Conservation (phyloP, 2,797 vertebrate genomes). For the Ambastaia sidthimunki region DNA sequence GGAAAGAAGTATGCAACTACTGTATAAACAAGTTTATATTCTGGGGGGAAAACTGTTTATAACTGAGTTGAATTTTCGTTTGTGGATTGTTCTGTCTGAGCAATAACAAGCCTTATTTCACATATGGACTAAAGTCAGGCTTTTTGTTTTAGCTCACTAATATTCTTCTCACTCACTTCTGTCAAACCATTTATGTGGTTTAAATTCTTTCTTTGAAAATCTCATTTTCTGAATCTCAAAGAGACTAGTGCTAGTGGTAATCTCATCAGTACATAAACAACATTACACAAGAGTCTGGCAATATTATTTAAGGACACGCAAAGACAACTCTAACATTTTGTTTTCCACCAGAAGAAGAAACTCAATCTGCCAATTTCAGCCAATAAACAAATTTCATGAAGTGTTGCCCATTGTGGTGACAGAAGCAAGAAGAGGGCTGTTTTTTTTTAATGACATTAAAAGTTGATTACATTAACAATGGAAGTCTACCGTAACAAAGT, state of each 20-base stretch:
- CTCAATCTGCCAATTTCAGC: conserved; percentile 24
- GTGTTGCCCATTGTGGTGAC: background rate
- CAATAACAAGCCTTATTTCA: too few species aligned
- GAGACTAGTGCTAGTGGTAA: conserved; percentile 43
- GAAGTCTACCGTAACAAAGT: conserved; percentile 9
- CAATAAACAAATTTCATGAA: conserved; percentile 26
- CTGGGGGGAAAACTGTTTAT: too few species aligned
- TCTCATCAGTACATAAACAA: conserved; percentile 55
- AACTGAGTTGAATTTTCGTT: too few species aligned
- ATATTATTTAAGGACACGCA: conserved; percentile 56
- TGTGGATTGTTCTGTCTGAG: too few species aligned
- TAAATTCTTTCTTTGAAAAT: conserved; percentile 55
- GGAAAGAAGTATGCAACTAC: background rate
- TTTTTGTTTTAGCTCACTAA: background rate
- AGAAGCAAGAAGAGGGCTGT: background rate
- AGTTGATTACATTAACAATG: conserved; percentile 24
- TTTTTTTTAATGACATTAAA: background rate
- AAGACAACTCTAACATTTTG: conserved; percentile 31
- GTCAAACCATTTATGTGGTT: conserved; percentile 40
- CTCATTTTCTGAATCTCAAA: conserved; percentile 53
- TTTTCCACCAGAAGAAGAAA: conserved; percentile 38
- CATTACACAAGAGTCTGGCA: conserved; percentile 50
- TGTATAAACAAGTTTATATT: background rate
- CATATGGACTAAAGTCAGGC: too few species aligned
- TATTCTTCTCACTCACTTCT: conserved; percentile 28